These are phyloP conservation scores for Neofelis nebulosa DNA, from an alignment of 2,113 vertebrate genomes.

Conservation along the genomic window DNA sequence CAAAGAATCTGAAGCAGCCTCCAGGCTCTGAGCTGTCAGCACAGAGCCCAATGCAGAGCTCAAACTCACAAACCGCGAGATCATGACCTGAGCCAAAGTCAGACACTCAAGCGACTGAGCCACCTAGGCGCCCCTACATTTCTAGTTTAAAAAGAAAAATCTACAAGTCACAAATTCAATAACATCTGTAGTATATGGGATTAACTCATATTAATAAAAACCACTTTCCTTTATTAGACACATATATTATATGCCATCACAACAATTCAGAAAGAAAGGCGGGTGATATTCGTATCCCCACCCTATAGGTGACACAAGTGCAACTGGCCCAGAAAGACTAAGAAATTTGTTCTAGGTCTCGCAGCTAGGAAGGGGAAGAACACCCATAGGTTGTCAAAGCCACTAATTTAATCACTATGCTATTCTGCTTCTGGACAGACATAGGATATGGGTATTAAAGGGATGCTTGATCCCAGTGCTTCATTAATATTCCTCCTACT, in stretches of 20 bases:
- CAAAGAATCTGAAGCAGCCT: too few relatives aligned
- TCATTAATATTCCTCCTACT: constrained; percentile 60
- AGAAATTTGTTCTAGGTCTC: neutral
- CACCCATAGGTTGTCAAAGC: neutral
- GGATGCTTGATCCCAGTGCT: neutral
- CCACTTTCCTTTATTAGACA: neutral
- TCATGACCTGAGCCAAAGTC: too few relatives aligned
- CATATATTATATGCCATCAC: neutral
- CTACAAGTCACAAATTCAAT: neutral
- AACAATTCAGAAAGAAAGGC: constrained; percentile 20
- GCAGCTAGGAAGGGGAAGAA: neutral
- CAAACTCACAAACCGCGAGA: too few relatives aligned
- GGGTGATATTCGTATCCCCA: neutral
- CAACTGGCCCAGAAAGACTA: constrained; percentile 1
- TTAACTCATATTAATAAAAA: constrained; percentile 20
- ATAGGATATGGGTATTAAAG: neutral
- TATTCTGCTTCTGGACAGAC: constrained; percentile 17
- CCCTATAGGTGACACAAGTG: neutral
- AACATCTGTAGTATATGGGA: neutral
- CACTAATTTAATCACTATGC: constrained; percentile 6
- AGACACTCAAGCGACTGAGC: too few relatives aligned
- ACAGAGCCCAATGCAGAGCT: too few relatives aligned
- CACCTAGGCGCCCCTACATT: neutral
- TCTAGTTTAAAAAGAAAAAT: constrained; percentile 28
- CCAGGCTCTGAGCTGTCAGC: too few relatives aligned